Evolutionary conservation across 2,797 vertebrate species (phyloP).

Genomic region (Enteromius viviparus): DNA sequence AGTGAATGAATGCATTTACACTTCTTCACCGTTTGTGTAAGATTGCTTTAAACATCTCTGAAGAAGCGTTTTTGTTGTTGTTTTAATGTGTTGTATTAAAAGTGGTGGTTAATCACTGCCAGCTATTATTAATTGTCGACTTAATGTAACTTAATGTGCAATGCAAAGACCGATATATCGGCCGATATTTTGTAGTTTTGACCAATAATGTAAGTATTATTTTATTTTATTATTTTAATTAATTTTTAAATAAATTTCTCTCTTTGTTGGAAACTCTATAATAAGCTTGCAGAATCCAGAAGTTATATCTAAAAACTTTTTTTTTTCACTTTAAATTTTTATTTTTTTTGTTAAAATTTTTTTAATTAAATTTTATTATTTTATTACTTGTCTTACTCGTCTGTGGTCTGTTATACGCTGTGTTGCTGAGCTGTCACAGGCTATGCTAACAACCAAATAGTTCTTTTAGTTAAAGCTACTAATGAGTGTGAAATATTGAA

Average conservation of each 20-base stretch:
- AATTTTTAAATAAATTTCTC: not conserved
- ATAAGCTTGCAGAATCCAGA: not conserved
- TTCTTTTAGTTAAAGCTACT: conserved; percentile 80
- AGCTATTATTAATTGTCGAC: not conserved
- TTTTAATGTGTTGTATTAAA: not conserved
- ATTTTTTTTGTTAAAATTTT: no score
- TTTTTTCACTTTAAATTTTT: not conserved
- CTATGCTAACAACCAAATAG: conserved; percentile 75
- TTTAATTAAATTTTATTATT: no score
- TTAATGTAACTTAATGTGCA: not conserved
- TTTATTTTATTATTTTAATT: no score
- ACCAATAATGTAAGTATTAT: not conserved
- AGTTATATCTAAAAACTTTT: not conserved
- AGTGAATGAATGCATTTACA: not conserved
- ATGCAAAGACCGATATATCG: not conserved
- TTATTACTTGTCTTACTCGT: not conserved
- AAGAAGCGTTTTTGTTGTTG: no score
- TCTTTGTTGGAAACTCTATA: not conserved
- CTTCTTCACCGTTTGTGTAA: not conserved
- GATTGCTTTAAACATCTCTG: not conserved
- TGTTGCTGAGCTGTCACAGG: conserved; percentile 70
- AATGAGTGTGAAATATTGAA: conserved; percentile 81
- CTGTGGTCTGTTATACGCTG: conserved; percentile 36
- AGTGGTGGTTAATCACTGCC: not conserved
- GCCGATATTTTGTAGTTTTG: not conserved